Evolutionary conservation across 2,888 invertebrate species (phyloP), one percentile per base, ranked within the genome.

Genomic region (Celastrina argiolus): DNA sequence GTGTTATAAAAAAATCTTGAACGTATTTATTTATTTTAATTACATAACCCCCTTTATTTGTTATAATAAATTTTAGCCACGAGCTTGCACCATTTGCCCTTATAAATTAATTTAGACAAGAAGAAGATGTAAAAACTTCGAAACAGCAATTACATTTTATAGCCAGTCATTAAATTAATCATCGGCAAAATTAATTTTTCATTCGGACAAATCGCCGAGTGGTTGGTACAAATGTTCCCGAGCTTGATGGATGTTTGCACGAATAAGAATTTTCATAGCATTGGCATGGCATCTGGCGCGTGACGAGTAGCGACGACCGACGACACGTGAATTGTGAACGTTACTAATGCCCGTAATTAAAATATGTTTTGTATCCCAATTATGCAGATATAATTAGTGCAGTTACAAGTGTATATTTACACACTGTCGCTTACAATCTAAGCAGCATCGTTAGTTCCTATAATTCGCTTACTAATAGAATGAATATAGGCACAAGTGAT

Each of bases 131-230:
- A 88, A 91, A 91, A 91, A 91, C 83, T 89, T 89, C 84, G 78
- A 82, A 90, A 91, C 88, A 88, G 78, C 91, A 82, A 89, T 91
- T 88, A 91, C 82, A 80, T 85, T 90, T 90, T 87, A 91, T 91
- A 86, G 82, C 86, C 74, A 75, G 76, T 81, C 84, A 89, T 91
- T 89, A 89, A 83, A 90, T 89, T 88, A 91, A 91, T 91, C 90
- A 89, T 88, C 83, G 85, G 85, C 85, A 81, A 88, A 88, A 90
- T 89, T 88, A 88, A 91, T 91, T 89, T 90, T 89, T 89, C 91
- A 89, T 89, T 89, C 84, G 85, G 83, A 89, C 88, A 87, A 90
- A 91, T 91, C 86, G 81, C 83, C 79, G 82, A 82, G 84, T 83
- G 84, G 82, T 82, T 77, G 80, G 75, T 83, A 82, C 83, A 82